phyloP scores from a whole-genome alignment of 2,888 invertebrate genomes.

The Cheilosia vernalis region DNA sequence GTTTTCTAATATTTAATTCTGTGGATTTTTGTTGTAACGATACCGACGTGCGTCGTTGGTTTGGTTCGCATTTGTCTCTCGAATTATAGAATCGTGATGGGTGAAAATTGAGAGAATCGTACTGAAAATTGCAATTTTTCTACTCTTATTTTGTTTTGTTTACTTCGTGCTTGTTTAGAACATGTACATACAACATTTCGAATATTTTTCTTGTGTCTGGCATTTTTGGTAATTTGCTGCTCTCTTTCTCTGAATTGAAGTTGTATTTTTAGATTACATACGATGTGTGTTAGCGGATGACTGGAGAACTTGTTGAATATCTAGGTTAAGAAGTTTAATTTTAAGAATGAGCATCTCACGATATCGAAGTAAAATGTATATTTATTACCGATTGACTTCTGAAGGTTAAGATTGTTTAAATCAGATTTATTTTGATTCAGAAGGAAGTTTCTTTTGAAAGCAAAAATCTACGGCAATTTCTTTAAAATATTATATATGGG shows the following conservation, averaged over 20 bases:
- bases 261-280: slow-evolving; percentile 44
- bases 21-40: slow-evolving; percentile 22
- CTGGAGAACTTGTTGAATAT: slow-evolving; percentile 52
- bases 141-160: slow-evolving; percentile 33
- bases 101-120: slow-evolving; percentile 11
- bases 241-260: slow-evolving; percentile 24
- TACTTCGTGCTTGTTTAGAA: slow-evolving; percentile 45
- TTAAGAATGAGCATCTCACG: slow-evolving; percentile 23
- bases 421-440: background rate
- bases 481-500: no score
- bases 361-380: background rate
- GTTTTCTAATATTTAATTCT: slow-evolving; percentile 27
- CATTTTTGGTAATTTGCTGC: slow-evolving; percentile 25
- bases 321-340: slow-evolving; percentile 49
- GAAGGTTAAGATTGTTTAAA: slow-evolving; percentile 1
- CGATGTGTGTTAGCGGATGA: slow-evolving; percentile 12
- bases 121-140: slow-evolving; percentile 37
- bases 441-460: background rate
- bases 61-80: slow-evolving; percentile 25
- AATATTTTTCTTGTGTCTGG: slow-evolving; percentile 17
- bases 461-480: background rate
- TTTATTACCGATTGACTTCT: background rate
- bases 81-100: slow-evolving; percentile 6
- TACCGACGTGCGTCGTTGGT: slow-evolving; percentile 27
- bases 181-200: slow-evolving; percentile 24